Percentiles rank a stretch among this genome's conserved stretches.
phyloP scores from a whole-genome alignment of 2,113 vertebrate genomes.

The Lepidothrix coronata region DNA sequence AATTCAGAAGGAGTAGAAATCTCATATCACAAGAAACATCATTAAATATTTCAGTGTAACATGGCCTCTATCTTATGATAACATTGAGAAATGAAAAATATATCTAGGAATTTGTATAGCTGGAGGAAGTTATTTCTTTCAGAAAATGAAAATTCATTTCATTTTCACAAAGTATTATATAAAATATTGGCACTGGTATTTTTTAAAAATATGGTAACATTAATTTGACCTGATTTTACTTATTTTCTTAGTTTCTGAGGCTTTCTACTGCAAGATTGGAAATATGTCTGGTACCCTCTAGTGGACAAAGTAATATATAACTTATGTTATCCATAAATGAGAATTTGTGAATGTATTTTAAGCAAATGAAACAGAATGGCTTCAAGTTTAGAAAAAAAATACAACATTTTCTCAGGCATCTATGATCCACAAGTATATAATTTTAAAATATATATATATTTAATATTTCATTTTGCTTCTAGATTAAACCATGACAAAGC shows the following conservation, averaged over 20 bases:
- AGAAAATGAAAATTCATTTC: neutral
- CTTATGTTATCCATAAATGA: neutral
- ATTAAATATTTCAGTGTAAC: neutral
- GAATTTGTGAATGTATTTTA: neutral
- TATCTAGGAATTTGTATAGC: neutral
- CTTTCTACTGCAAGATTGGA: neutral
- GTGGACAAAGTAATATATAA: conserved; percentile 33
- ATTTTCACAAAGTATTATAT: neutral
- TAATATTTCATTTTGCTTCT: neutral
- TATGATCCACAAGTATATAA: neutral
- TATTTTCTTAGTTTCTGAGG: neutral
- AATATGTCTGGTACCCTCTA: conserved; percentile 55
- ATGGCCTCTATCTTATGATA: neutral
- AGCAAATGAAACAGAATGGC: neutral
- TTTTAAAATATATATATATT: neutral
- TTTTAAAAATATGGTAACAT: neutral
- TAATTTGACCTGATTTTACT: neutral
- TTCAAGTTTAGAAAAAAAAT: neutral
- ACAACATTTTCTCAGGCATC: neutral
- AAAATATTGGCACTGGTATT: neutral
- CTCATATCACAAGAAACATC: neutral
- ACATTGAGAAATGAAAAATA: neutral
- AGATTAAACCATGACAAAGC: neutral
- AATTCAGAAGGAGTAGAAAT: neutral
- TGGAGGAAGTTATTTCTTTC: neutral